Evolutionary conservation across 2,888 invertebrate species (phyloP).

Genomic region (Cheilosia variabilis): DNA sequence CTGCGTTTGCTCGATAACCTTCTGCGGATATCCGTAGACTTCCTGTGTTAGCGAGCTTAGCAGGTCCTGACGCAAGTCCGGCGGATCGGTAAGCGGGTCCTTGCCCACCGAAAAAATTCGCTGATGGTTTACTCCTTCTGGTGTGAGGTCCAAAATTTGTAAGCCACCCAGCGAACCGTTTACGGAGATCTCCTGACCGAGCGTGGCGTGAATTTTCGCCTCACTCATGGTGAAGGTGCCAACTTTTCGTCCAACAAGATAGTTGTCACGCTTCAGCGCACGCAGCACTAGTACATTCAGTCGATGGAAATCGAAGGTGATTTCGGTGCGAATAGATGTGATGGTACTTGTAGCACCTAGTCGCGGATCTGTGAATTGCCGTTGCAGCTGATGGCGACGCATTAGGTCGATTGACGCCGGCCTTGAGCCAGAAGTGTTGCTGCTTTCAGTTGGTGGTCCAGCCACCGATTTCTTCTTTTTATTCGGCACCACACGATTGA

Average conservation of each 20-base stretch:
- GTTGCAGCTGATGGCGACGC: constrained; percentile 43
- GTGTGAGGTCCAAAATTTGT: constrained; percentile 94
- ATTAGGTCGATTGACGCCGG: constrained; percentile 52
- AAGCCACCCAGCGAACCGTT: constrained; percentile 96
- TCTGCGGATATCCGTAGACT: constrained; percentile 81
- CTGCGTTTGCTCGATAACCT: constrained; percentile 81
- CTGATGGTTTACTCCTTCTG: constrained; percentile 92
- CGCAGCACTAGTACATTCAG: constrained; percentile 94
- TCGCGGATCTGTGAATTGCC: constrained; percentile 49
- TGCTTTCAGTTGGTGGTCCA: neutral
- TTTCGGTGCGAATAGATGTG: constrained; percentile 87
- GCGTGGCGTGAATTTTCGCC: constrained; percentile 94
- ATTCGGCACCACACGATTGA: constrained; percentile 88
- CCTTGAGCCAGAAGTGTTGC: constrained; percentile 14
- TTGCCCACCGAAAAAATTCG: constrained; percentile 93
- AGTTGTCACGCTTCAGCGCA: constrained; percentile 89
- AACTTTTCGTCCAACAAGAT: constrained; percentile 92
- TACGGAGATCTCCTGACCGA: constrained; percentile 86
- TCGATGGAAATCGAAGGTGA: constrained; percentile 96
- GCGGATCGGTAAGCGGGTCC: constrained; percentile 87
- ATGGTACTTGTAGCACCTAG: constrained; percentile 29
- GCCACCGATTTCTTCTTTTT: constrained; percentile 74
- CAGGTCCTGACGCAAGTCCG: constrained; percentile 80
- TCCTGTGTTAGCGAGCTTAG: constrained; percentile 82
- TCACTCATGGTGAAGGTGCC: constrained; percentile 97